Evolutionary conservation across 2,113 vertebrate species (phyloP), one percentile per base, ranked within the genome.

Genomic region (Proteles cristata): DNA sequence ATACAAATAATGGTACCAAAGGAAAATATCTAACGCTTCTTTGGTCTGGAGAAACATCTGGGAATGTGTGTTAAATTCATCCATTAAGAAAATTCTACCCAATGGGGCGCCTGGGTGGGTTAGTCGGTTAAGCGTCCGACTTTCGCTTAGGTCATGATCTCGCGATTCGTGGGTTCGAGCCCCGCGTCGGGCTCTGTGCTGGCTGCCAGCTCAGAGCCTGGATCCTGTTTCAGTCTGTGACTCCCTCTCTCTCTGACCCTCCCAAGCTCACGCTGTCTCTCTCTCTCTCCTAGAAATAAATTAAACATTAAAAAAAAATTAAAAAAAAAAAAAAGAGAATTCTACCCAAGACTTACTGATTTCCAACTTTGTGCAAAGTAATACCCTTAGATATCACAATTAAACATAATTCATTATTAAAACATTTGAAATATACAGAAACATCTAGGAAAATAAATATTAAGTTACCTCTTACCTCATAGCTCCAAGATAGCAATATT

Each of bases 361-460:
- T 96, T 97, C 35, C 79, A 93, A 35, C 14, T 71, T 33, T 25
- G 25, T 84, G 0, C 11, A 96, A 88, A 73, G 7, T 8, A 3
- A 11, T 48, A 11, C 3, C 58, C 21, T 61, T 79, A 79, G 68
- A 28, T 58, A 87, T 77, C 15, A 65, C 2, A 88, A 90, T 74
- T 90, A 69, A 89, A 94, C 77, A 53, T 31, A 74, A 58, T 43
- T 39, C 11, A 92, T 33, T 90, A 88, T 73, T 35, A 39, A 73
- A 88, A 79, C 21, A 43, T 7, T 63, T 79, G 39, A 88, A 48
- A 28, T 43, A 63, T 7, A 48, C 31, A n/a, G 2, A 68, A 80
- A 48, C 0, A 84, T 15, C 28, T 83, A 69, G 25, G 61, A 88
- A 97, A 88, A 66, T 86, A 63, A 90, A 76, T 90, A 90, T 88